Base-by-base conservation (phyloP, 1,140 invertebrate genomes). In the Papilio xuthus region DNA sequence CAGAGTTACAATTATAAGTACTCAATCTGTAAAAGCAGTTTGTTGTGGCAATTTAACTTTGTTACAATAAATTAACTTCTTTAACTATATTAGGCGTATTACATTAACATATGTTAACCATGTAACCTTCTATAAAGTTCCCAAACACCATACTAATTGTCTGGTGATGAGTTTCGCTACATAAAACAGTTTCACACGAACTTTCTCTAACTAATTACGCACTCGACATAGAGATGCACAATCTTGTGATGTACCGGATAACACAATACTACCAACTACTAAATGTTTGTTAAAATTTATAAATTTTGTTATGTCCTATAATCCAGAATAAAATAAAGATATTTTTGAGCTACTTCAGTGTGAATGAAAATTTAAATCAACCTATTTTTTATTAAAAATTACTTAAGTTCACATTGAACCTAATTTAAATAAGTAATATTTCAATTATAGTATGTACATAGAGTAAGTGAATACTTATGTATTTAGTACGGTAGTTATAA, bases 151-250 rank as follows among this genome's bases (percentile, higher is more conserved):
- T 67, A 13, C 13, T 28, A 60, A 60, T 60, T 60, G 23, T 26
- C 12, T 28, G 9, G 26, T 12, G 28, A 28, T 32, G 26, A 67
- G 60, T 67, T 32, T 67, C 60, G 60, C 60, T 32, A 67, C 60
- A 67, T 67, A 28, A 67, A 67, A 67, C 15, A 67, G 60, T 67
- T 67, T 67, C 60, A 67, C 26, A 67, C 26, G 26, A 67, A 67
- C 60, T 67, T 67, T 67, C 60, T 67, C 60, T 28, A 2, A 13
- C 26, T 67, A 28, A 67, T 67, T 67, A 67, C 56, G 56, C 60
- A 67, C 60, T 67, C 60, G 56, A n/a, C n/a, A 56, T 60, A 26
- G 20, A 67, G 60, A 28, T 67, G 23, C 9, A 67, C 26, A 12
- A 67, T 67, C 60, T 67, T 15, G 26, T 60, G 20, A 15, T 28